These are phyloP conservation scores for Epicampocera succincta DNA, from an alignment of 2,888 invertebrate species.

Conservation along the genomic window DNA sequence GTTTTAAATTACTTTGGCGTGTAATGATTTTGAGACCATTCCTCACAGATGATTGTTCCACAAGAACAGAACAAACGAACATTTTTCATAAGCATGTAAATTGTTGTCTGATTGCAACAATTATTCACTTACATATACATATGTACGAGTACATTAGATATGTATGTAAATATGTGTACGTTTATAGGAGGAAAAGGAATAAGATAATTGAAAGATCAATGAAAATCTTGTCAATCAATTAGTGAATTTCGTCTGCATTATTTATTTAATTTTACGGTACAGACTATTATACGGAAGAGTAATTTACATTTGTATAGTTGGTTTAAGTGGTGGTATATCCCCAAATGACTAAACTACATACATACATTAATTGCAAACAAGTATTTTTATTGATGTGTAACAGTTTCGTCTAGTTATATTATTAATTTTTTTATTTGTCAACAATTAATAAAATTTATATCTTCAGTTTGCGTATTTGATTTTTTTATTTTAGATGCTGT, in stretches of 20 bases:
- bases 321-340: constrained; percentile 46
- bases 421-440: constrained; percentile 71
- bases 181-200: constrained; percentile 10
- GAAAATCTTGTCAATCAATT: constrained; percentile 57
- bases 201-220: constrained; percentile 51
- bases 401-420: constrained; percentile 24
- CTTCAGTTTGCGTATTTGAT: no score
- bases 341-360: constrained; percentile 43
- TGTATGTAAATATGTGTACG: constrained; percentile 14
- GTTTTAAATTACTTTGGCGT: no score
- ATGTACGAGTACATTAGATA: background rate
- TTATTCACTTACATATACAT: background rate
- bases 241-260: constrained; percentile 19
- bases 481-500: no score
- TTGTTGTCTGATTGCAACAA: no score
- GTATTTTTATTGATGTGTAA: constrained; percentile 27
- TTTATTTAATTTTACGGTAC: constrained; percentile 23
- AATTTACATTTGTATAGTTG: constrained; percentile 37
- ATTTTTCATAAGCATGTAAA: no score
- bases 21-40: no score
- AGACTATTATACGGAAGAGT: constrained; percentile 56
- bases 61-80: no score
- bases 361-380: constrained; percentile 38
- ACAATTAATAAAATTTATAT: constrained; percentile 79
- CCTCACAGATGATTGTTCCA: no score